A percentile compares a stretch with the other conserved stretches of the same genome.
Evolutionary conservation across 2,113 vertebrate species (phyloP).

Genomic region (Scartelaos histophorus): DNA sequence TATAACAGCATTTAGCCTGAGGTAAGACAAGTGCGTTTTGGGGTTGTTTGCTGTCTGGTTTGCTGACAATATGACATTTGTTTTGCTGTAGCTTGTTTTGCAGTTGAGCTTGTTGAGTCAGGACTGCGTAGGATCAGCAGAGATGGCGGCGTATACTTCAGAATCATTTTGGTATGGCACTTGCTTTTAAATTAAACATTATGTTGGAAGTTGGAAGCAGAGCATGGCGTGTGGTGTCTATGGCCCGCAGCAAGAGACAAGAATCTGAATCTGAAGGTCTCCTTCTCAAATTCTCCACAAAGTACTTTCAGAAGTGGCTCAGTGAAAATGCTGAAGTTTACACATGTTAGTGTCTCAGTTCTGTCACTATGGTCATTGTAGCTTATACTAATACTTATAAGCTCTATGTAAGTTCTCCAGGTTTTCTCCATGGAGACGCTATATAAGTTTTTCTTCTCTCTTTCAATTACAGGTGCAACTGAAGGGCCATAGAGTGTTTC

Average conservation of each 20-base stretch:
- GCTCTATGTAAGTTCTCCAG: too few species aligned
- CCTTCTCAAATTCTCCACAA: not conserved
- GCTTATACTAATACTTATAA: too few species aligned
- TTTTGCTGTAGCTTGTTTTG: slow-evolving; percentile 8
- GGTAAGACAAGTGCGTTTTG: slow-evolving; percentile 9
- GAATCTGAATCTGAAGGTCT: not conserved
- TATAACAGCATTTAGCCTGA: slow-evolving; percentile 11
- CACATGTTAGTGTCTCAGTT: too few species aligned
- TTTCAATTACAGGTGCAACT: too few species aligned
- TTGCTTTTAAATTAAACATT: not conserved
- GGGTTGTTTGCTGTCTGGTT: slow-evolving; percentile 9
- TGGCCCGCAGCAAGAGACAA: not conserved
- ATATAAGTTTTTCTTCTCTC: too few species aligned
- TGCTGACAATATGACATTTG: slow-evolving; percentile 15
- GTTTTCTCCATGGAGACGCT: too few species aligned
- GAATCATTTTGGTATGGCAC: not conserved
- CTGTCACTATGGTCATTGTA: too few species aligned
- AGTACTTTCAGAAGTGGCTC: not conserved
- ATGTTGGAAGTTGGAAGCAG: not conserved
- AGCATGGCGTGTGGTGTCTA: not conserved
- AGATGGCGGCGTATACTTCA: not conserved
- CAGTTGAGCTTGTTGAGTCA: not conserved
- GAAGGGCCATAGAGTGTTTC: too few species aligned
- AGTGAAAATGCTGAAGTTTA: too few species aligned
- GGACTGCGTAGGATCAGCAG: not conserved